These are phyloP conservation scores for Aphelinus certus DNA, from an alignment of 1,140 invertebrate species.

Conservation along the genomic window DNA sequence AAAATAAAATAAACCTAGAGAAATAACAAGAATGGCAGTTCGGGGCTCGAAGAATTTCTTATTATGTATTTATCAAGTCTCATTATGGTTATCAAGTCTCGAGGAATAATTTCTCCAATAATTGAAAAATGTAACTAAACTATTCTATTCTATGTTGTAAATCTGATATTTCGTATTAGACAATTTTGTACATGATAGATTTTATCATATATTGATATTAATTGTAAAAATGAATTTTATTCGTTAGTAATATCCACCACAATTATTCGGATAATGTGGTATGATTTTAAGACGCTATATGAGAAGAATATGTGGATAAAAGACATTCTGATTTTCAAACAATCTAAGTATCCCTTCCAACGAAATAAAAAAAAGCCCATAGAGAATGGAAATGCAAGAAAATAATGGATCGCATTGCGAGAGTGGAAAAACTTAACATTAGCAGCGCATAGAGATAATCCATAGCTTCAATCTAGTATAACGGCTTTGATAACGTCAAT, in stretches of 20 bases:
- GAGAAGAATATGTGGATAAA: too few species aligned
- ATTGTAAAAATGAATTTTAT: slow-evolving; percentile 18
- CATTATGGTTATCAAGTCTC: too few species aligned
- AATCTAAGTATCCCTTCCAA: too few species aligned
- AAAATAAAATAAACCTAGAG: neutral
- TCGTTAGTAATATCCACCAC: neutral
- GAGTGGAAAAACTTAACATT: slow-evolving; percentile 47
- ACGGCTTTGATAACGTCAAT: slow-evolving; percentile 62
- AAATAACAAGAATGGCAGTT: too few species aligned
- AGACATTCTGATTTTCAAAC: too few species aligned
- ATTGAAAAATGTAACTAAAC: neutral
- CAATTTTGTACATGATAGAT: slow-evolving; percentile 23
- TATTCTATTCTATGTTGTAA: neutral
- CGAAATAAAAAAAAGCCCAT: too few species aligned
- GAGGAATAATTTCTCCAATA: too few species aligned
- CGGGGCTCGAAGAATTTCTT: neutral
- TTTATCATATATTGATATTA: slow-evolving; percentile 19
- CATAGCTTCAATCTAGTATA: slow-evolving; percentile 37
- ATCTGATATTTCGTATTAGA: slow-evolving; percentile 11
- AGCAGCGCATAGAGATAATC: slow-evolving; percentile 57
- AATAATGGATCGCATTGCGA: slow-evolving; percentile 39
- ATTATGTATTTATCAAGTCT: neutral
- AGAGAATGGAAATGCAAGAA: neutral
- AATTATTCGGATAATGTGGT: too few species aligned
- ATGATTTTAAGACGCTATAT: too few species aligned